A percentile compares a stretch with the other conserved stretches of the same genome.
These are phyloP conservation scores for Gulo gulo DNA, from an alignment of 2,113 vertebrate species.

Conservation along the genomic window DNA sequence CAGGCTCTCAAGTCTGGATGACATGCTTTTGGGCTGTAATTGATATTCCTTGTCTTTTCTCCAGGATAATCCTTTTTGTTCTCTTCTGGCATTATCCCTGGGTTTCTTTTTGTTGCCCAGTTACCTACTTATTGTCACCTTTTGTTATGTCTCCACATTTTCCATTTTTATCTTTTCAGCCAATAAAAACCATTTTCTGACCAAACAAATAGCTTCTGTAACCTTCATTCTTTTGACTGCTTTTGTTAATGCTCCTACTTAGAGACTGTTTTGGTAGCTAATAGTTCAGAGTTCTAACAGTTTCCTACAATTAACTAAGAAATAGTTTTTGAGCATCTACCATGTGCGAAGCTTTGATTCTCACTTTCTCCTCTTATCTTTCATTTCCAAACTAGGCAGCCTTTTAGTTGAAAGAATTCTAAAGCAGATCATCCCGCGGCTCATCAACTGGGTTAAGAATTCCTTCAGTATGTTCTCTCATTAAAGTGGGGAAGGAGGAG, in stretches of 20 bases:
- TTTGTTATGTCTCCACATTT: not conserved
- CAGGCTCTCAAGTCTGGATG: not conserved
- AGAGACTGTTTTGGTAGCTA: not conserved
- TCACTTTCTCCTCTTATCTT: too few species aligned
- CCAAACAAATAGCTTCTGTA: slow-evolving; percentile 6
- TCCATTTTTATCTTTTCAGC: not conserved
- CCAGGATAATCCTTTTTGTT: not conserved
- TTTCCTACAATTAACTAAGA: slow-evolving; percentile 24
- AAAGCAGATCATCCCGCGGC: too few species aligned
- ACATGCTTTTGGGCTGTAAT: not conserved
- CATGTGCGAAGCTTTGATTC: too few species aligned
- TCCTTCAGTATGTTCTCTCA: not conserved
- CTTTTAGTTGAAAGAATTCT: too few species aligned
- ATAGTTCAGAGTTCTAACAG: not conserved
- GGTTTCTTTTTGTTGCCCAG: not conserved
- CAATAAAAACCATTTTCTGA: slow-evolving; percentile 10
- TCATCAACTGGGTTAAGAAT: not conserved
- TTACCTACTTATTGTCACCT: not conserved
- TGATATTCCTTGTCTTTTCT: not conserved
- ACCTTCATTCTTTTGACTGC: not conserved
- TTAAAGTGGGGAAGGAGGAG: not conserved
- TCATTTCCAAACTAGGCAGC: too few species aligned
- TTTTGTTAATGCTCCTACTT: not conserved
- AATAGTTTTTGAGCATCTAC: slow-evolving; percentile 1
- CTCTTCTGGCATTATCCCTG: not conserved